A percentile compares a stretch with the other conserved stretches of the same genome.
These are phyloP conservation scores for Sarcophaga peregrina DNA, from an alignment of 1,140 invertebrate genomes.

Conservation along the genomic window DNA sequence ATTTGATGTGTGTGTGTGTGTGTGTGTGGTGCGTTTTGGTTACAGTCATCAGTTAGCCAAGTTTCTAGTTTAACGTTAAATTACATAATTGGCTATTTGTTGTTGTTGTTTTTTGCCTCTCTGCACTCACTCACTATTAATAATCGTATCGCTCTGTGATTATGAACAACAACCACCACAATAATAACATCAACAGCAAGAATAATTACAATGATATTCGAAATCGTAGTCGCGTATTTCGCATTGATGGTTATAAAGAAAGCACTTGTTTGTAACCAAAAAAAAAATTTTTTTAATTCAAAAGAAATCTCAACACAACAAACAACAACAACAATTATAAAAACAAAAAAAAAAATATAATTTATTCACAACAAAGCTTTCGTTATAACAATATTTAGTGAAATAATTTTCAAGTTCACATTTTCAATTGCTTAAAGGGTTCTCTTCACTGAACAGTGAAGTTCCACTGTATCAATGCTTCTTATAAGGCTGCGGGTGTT, in stretches of 20 bases:
- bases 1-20: not conserved
- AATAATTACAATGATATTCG: conserved; percentile 5
- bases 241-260: conserved; percentile 2
- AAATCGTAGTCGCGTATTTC: too few species aligned
- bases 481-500: not conserved
- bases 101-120: too few species aligned
- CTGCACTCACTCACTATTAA: not conserved
- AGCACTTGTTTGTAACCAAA: not conserved
- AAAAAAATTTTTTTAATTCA: not conserved
- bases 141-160: not conserved
- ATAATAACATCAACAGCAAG: not conserved
- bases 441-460: not conserved
- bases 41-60: conserved; percentile 12
- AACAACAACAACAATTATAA: not conserved
- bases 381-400: not conserved
- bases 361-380: not conserved
- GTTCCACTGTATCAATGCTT: not conserved
- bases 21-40: not conserved
- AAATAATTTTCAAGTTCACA: conserved; percentile 12
- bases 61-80: conserved; percentile 2
- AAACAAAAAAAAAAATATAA: not conserved
- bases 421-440: not conserved
- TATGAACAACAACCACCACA: not conserved
- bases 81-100: conserved; percentile 25
- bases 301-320: not conserved